These are phyloP conservation scores for Drosophila nigrodunni DNA, from an alignment of 1,140 invertebrate species.

Conservation along the genomic window DNA sequence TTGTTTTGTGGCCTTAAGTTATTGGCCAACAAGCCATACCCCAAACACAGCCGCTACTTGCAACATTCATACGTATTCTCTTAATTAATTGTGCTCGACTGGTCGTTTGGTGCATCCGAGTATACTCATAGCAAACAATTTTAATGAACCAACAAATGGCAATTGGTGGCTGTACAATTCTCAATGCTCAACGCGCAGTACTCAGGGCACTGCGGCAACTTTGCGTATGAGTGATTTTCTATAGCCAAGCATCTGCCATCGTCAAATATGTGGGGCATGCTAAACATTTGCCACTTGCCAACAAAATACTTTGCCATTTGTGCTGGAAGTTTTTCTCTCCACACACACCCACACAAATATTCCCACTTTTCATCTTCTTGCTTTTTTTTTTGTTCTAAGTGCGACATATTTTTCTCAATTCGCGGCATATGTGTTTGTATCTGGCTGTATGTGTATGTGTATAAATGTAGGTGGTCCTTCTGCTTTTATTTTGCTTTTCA, in stretches of 20 bases:
- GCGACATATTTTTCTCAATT: constrained; percentile 33
- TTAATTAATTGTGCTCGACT: constrained; percentile 64
- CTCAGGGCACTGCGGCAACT: too few relatives aligned
- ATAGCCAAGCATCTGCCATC: constrained; percentile 30
- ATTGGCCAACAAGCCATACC: not conserved
- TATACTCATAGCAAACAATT: constrained; percentile 37
- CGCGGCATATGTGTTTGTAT: constrained; percentile 48
- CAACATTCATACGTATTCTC: constrained; percentile 55
- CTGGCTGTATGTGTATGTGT: not conserved
- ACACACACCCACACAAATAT: constrained; percentile 2
- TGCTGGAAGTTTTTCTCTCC: constrained; percentile 28
- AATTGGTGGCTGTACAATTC: constrained; percentile 44
- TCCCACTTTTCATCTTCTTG: constrained; percentile 9
- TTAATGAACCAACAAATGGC: constrained; percentile 77
- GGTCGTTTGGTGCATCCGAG: constrained; percentile 48
- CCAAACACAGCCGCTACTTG: constrained; percentile 12
- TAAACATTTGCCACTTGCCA: constrained; percentile 73
- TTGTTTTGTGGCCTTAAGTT: constrained; percentile 60
- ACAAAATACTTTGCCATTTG: constrained; percentile 48
- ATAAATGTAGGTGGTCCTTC: constrained; percentile 19
- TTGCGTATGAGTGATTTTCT: constrained; percentile 72
- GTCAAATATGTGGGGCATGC: constrained; percentile 59
- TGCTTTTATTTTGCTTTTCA: constrained; percentile 68
- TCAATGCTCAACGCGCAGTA: too few relatives aligned
- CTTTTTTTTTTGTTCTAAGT: not conserved